Evolutionary conservation across 2,797 vertebrate genomes (phyloP).

Genomic region (Anguilla obscura): DNA sequence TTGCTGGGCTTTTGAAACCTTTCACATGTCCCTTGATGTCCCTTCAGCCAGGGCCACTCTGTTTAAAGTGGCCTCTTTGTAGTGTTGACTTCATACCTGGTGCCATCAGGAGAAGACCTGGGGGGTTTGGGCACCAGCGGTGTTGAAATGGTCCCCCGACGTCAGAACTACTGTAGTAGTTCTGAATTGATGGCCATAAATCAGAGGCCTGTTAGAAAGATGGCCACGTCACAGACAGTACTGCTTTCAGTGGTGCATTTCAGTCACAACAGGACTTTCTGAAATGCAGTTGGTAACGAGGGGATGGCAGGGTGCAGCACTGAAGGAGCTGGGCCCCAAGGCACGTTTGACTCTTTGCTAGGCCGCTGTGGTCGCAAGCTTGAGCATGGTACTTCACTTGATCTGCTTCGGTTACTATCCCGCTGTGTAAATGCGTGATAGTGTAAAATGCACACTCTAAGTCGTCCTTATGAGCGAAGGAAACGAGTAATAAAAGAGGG

Average conservation of each 20-base stretch:
- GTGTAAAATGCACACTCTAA: background rate
- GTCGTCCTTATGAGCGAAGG: background rate
- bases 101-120: background rate
- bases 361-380: background rate
- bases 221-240: background rate
- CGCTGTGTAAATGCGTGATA: background rate
- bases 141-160: background rate
- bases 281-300: background rate
- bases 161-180: background rate
- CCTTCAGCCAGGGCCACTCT: background rate
- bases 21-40: constrained; percentile 8
- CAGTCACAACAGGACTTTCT: background rate
- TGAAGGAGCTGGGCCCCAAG: background rate
- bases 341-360: background rate
- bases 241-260: background rate
- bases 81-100: background rate
- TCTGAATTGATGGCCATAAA: background rate
- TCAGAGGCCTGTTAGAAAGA: background rate
- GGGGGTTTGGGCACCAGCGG: background rate
- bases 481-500: background rate
- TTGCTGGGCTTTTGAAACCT: background rate
- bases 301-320: background rate
- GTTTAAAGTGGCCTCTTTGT: constrained; percentile 18
- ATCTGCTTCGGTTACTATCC: background rate
- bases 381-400: background rate